These are phyloP conservation scores for Drosophila santomea DNA, from an alignment of 1,140 invertebrate genomes.

Conservation along the genomic window DNA sequence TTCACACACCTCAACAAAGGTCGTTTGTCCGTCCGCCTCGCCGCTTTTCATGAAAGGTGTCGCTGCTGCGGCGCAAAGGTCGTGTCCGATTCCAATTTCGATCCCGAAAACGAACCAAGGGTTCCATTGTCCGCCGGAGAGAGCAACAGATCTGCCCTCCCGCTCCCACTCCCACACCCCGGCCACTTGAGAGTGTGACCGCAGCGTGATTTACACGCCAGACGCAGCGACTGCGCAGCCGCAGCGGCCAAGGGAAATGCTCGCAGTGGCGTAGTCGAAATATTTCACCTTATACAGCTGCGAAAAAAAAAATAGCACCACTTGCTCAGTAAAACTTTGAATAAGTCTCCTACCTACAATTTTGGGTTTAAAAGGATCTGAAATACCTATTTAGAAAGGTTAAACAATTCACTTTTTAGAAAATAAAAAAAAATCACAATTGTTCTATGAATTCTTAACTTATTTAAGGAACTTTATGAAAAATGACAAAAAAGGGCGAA, in stretches of 20 bases:
- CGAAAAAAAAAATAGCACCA: too few species aligned
- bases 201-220: slow-evolving; percentile 77
- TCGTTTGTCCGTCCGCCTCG: slow-evolving; percentile 52
- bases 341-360: too few species aligned
- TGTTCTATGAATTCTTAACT: too few species aligned
- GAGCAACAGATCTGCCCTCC: slow-evolving; percentile 23
- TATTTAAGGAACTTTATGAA: too few species aligned
- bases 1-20: slow-evolving; percentile 72
- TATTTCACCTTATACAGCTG: too few species aligned
- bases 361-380: too few species aligned
- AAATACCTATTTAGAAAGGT: too few species aligned
- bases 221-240: slow-evolving; percentile 50
- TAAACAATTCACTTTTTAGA: too few species aligned
- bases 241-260: slow-evolving; percentile 18
- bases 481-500: too few species aligned
- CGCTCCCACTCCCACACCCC: slow-evolving; percentile 9
- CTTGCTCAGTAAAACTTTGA: too few species aligned
- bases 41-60: slow-evolving; percentile 57
- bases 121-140: slow-evolving; percentile 63
- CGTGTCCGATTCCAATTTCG: slow-evolving; percentile 44
- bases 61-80: slow-evolving; percentile 38
- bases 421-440: too few species aligned
- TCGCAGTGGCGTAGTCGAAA: neutral
- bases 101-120: slow-evolving; percentile 64
- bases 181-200: slow-evolving; percentile 81